These are phyloP conservation scores for Fukomys damarensis DNA, from an alignment of 2,113 vertebrate species.

Conservation along the genomic window DNA sequence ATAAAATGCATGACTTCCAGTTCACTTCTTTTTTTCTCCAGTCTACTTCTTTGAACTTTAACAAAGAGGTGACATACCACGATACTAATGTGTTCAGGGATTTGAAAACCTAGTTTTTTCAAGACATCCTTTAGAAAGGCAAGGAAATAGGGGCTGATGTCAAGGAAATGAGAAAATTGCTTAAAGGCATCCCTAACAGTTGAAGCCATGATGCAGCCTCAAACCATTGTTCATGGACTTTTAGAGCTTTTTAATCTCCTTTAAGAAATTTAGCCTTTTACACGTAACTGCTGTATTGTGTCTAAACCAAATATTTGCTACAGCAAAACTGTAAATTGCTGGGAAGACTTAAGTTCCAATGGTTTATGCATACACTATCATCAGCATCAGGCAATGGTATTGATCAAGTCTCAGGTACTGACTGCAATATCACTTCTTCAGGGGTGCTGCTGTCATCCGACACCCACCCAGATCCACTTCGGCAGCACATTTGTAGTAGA, in stretches of 20 bases:
- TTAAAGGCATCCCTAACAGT: not conserved
- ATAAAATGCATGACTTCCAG: not conserved
- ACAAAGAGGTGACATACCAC: not conserved
- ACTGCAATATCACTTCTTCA: not conserved
- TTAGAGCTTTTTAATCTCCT: not conserved
- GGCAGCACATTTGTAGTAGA: not conserved
- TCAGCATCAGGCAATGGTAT: not conserved
- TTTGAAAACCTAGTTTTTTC: not conserved
- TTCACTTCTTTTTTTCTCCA: not conserved
- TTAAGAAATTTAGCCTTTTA: constrained; percentile 28
- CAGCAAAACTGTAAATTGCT: constrained; percentile 16
- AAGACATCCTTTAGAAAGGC: constrained; percentile 38
- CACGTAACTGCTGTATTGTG: not conserved
- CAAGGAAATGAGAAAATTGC: constrained; percentile 24
- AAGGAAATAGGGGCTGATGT: not conserved
- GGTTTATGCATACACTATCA: not conserved
- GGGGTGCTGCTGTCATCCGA: not conserved
- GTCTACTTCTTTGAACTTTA: not conserved
- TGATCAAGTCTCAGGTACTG: not conserved
- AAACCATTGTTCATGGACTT: not conserved
- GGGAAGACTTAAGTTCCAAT: constrained; percentile 23
- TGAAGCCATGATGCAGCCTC: not conserved
- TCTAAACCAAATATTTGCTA: constrained; percentile 5
- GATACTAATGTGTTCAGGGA: not conserved
- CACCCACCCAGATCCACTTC: not conserved